Evolutionary conservation across 2,113 vertebrate genomes (phyloP), one percentile per base, ranked within the genome.

Genomic region (Psilopogon haemacephalus): DNA sequence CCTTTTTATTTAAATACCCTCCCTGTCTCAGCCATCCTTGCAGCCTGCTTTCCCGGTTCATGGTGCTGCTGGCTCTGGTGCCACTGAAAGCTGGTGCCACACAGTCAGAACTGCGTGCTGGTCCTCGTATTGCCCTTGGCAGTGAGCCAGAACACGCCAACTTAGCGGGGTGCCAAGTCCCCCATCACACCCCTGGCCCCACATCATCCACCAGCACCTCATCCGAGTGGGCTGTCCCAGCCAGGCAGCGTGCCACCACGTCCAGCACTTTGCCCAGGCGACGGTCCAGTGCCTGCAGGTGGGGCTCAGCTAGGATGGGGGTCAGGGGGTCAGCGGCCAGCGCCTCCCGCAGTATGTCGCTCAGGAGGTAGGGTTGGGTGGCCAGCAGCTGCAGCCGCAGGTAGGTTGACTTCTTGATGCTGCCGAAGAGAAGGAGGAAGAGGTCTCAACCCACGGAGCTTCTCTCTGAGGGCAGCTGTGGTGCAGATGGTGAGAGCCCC

Each of bases 401-500:
- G 95, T 97, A 98, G 1, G 98, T 98, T 1, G 98, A 98, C 32
- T 94, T 98, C 84, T 98, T 98, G 76, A 98, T 97, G 90, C 98
- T 98, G 73, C 6, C 7, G 5, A 83, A 65, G 68, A 5, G 3
- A 44, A 64, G 62, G 40, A 67, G 26, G 8, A 8, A 68, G 60
- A 62, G 44, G 24, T 69, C 37, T 91, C 67, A 64, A 1, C 2
- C 59, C 3, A 2, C 23, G 33, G 19, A 58, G 11, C 21, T 11
- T 73, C n/a, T 38, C 9, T 40, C 32, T 3, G 0, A 0, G 0
- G 6, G 30, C 24, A 42, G 67, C 42, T 13, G 16, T 0, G 0
- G 11, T 42, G 40, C 0, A 8, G 44, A n/a, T 0, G 0, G 62
- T 0, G 10, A 28, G 35, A 84, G n/a, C 24, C 24, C 37, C 75